Evolutionary conservation across 2,888 invertebrate genomes (phyloP), one percentile per base, ranked within the genome.

Genomic region (Willowsia nigromaculata): DNA sequence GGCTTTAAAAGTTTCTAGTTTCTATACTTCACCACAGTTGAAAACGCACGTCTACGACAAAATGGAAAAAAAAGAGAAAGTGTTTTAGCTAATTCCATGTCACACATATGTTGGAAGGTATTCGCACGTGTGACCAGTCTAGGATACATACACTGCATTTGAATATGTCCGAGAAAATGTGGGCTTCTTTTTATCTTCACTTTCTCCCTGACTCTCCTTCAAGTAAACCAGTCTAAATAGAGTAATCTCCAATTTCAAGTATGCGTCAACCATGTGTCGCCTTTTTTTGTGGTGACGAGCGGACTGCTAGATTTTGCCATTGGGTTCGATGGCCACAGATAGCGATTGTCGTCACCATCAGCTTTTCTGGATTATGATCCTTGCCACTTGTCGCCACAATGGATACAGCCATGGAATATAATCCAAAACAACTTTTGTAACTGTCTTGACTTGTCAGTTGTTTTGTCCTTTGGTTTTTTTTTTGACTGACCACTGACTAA

Each of bases 71-170:
- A 22, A 33, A 71, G 71, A 18, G 40, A 71, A 68, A 11, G 13
- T 18, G 22, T 33, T 27, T 56, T n/a, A n/a, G 11, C 50, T 50
- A 3, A 2, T n/a, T 15, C 2, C 15, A 11, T 11, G n/a, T 43
- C 40, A 9, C 25, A 25, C 47, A 43, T 50, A 50, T 47, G 25
- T 43, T 62, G 11, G 22, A 25, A 62, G 27, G 62, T 43, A 40
- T 43, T 65, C 43, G 43, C 62, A 82, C 65, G 81, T 82, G 81
- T 62, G 81, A 82, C 62, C 62, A 82, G 25, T 59, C 18, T 78
- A 13, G 22, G 22, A 4, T 50, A 50, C 50, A 6, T 9, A 11
- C 5, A 50, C 5, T 11, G 50, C 7, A 15, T 50, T 50, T 50
- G 11, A 15, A n/a, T 15, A 50, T 50, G 15, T n/a, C n/a, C 50